Evolutionary conservation across 1,140 invertebrate species (phyloP), one percentile per base, ranked within the genome.

Genomic region (Lordiphosa clarofinis): DNA sequence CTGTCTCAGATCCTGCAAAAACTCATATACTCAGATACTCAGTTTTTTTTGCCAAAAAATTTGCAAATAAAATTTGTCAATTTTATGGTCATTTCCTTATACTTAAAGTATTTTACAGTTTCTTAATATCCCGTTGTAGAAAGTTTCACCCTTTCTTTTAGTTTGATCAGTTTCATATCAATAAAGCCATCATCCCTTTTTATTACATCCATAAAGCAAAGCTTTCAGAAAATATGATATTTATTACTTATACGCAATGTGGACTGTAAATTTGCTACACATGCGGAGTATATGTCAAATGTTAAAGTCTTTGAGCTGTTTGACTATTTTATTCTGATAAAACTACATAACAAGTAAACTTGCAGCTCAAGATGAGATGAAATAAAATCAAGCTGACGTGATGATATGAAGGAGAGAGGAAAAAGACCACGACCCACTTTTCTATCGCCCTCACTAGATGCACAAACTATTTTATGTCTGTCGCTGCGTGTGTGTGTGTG

Each of bases 341-440:
- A 24, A 7, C 10, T 11, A 44, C 24, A 33, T 46, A 46, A 46
- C 33, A 24, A 31, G 43, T 31, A 46, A 46, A 44, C 42, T 44
- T 44, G 42, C 42, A 44, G 28, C 42, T n/a, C 5, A 31, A 46
- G 31, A 46, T 46, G 43, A 46, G 43, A 46, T 46, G 31, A 46
- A 46, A 46, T 31, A 33, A 46, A 46, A 46, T 46, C 24, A 46
- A 46, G 43, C 43, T 24, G 28, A 46, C 43, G 43, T 46, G 43
- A 46, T 31, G 43, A 46, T n/a, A 11, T 28, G 11, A 31, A 10
- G 31, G 24, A 46, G 12, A 7, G 38, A 33, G 1, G 13, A 8
- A 12, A 24, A 8, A 7, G 11, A 8, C 60, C 63, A 40, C 64
- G 64, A 68, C 64, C 64, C 56, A 68, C 64, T 53, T 62, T 54